Base-by-base conservation (phyloP, 2,888 invertebrate genomes). In the Macrosiphum euphorbiae region DNA sequence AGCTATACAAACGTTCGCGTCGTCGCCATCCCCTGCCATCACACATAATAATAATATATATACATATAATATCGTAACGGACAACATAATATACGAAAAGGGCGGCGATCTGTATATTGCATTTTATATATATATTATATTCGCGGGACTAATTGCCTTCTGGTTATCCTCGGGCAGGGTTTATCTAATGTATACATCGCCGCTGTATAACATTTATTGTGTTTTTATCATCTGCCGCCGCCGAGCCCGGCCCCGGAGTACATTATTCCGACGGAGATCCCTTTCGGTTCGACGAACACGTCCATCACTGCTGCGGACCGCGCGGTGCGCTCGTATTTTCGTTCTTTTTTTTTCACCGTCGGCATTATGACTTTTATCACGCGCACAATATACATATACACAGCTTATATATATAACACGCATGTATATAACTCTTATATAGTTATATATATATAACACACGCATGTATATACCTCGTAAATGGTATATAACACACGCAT, bases 241-340 rank as follows among this genome's bases (percentile, higher is more conserved):
- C 55, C 55, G 55, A 13, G 13, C 44, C n/a, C 52, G 11, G n/a
- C 91, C 91, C 58, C 85, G 35, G 28, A 20, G 58, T 35, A 86
- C 89, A 41, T 61, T 28, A 58, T 86, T 91, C 85, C 35, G 89
- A 41, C 89, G 84, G 89, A 61, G 61, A 94, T 94, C 94, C 94
- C 90, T 94, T 94, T 94, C 90, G 94, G 90, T 90, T 90, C 90
- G 94, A 86, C 94, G 90, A 94, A 94, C 90, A 94, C 94, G 94
- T 94, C 94, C 94, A 94, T 94, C 94, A 94, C 78, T 58, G 26
- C 20, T 47, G 47, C 41, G 84, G 78, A 78, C 78, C 28, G 20
- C 55, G 41, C 28, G 55, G 52, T 78, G n/a, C 52, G 41, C 26
- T 11, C 52, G 84, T 52, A 50, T 92, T 67, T 87, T 88, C 41